Evolutionary conservation across 2,113 vertebrate species (phyloP).

Genomic region (Tonatia bakeri): DNA sequence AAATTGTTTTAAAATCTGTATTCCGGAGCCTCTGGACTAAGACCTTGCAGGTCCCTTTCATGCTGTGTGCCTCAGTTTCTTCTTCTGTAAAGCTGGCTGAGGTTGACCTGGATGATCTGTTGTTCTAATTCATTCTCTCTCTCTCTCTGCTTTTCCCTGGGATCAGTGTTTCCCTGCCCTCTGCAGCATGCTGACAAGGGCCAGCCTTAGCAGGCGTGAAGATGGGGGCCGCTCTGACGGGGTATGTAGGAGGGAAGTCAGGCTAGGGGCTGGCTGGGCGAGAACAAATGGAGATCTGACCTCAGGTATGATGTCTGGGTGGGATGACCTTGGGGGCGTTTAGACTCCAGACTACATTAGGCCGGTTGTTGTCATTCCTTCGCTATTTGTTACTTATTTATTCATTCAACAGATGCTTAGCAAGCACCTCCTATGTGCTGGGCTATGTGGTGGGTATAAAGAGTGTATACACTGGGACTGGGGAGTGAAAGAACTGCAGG

Average conservation of each 20-base stretch:
- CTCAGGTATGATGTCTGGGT: neutral
- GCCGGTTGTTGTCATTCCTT: neutral
- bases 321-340: neutral
- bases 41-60: neutral
- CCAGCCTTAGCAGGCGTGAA: neutral
- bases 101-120: neutral
- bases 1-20: neutral
- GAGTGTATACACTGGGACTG: neutral
- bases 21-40: neutral
- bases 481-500: neutral
- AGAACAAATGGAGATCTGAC: neutral
- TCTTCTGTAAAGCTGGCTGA: neutral
- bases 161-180: neutral
- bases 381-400: neutral
- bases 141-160: neutral
- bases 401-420: neutral
- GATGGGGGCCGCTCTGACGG: neutral
- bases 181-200: neutral
- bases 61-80: conserved; percentile 24
- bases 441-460: neutral
- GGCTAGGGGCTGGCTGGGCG: neutral
- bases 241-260: neutral
- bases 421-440: neutral
- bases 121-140: neutral
- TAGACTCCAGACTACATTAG: neutral